phyloP scores from a whole-genome alignment of 2,888 invertebrate genomes.

The Gandaritis pyraliata region DNA sequence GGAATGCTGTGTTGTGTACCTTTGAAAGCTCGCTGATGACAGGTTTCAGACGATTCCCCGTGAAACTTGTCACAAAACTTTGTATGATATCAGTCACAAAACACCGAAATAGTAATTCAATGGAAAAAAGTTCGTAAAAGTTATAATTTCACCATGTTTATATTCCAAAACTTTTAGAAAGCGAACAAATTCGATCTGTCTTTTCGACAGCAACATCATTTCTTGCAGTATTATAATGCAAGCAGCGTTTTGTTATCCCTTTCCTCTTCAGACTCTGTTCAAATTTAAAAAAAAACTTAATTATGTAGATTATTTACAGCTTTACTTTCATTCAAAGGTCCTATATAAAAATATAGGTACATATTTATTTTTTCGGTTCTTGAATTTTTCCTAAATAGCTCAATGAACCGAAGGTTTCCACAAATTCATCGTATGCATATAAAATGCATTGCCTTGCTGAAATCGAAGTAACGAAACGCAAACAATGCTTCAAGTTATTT shows the following conservation, averaged over 20 bases:
- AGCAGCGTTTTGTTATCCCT: slow-evolving; percentile 8
- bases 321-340: no score
- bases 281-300: no score
- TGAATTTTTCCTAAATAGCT: no score
- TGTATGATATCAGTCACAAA: slow-evolving; percentile 8
- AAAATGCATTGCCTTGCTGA: no score
- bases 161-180: slow-evolving; percentile 27
- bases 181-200: slow-evolving; percentile 31
- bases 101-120: not conserved
- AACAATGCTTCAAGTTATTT: no score
- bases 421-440: not conserved
- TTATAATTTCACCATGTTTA: slow-evolving; percentile 17
- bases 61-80: slow-evolving; percentile 26
- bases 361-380: no score
- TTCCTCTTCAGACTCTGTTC: not conserved
- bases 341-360: no score
- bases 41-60: slow-evolving; percentile 34
- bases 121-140: slow-evolving; percentile 17
- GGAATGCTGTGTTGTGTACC: slow-evolving; percentile 54
- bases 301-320: no score
- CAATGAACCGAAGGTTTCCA: no score
- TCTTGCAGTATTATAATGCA: not conserved
- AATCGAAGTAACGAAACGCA: no score
- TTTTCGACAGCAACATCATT: slow-evolving; percentile 26
- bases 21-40: slow-evolving; percentile 50